Percentiles rank a stretch among this genome's conserved stretches.
These are phyloP conservation scores for Antheraea mylitta DNA, from an alignment of 1,140 invertebrate species.

Conservation along the genomic window DNA sequence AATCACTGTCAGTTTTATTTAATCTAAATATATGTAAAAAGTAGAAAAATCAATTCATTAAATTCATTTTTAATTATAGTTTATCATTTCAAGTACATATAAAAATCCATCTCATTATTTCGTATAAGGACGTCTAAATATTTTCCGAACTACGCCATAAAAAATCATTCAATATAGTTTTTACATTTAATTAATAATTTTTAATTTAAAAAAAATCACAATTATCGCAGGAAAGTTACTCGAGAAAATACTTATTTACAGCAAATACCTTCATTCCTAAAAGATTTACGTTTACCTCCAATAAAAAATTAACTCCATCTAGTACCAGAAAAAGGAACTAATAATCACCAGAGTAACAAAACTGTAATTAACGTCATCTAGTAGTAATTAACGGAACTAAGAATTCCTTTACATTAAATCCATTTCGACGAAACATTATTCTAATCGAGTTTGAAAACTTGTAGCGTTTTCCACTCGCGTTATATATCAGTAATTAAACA, in stretches of 20 bases:
- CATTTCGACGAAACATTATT: neutral
- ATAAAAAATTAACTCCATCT: neutral
- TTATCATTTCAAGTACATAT: conserved; percentile 14
- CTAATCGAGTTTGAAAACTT: neutral
- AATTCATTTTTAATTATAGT: neutral
- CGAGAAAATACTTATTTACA: neutral
- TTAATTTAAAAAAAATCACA: neutral
- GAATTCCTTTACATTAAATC: neutral
- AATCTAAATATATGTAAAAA: no score
- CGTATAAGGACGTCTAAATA: conserved; percentile 17
- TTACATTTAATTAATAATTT: neutral
- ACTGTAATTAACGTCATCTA: conserved; percentile 4
- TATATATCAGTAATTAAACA: neutral
- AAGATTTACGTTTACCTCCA: no score
- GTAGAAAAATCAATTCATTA: no score
- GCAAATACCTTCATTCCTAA: neutral
- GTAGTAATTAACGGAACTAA: neutral
- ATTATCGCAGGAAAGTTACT: neutral
- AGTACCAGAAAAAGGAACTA: neutral
- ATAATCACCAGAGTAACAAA: neutral
- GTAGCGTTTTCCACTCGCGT: neutral
- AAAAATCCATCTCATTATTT: conserved; percentile 7
- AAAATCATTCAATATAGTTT: neutral
- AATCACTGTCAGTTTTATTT: no score
- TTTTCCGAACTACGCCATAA: neutral